Evolutionary conservation across 2,113 vertebrate species (phyloP), one percentile per base, ranked within the genome.

Genomic region (Pampusana beccarii): DNA sequence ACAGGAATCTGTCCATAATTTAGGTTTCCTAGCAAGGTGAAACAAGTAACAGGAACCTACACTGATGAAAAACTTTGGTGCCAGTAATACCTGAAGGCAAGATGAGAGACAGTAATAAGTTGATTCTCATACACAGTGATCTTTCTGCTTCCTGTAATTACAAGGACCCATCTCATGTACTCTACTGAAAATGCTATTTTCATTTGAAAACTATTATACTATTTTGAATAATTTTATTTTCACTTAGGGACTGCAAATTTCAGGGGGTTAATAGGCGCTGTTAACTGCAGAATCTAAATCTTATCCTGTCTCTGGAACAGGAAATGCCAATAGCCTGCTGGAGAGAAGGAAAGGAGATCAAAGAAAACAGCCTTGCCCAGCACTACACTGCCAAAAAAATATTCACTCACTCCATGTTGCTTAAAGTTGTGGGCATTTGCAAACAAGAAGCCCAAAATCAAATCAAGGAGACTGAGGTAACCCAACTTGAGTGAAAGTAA

Each of bases 161-260:
- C 13, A 74, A 42, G 40, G 34, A 29, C 36, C 72, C 33, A 62
- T 14, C 19, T 71, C 12, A 82, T 16, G 44, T 44, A 61, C 5
- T 1, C 23, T 81, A 56, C 0, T 28, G 34, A 80, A 61, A 88
- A 83, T 6, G 13, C 48, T 65, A 15, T 21, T 80, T 80, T 48
- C 10, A 65, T 51, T 58, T 64, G 21, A 42, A 80, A 94, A 34
- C 8, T 24, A 48, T 2, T 46, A 33, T 65, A 53, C 2, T 51
- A 33, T 65, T 85, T 53, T 75, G 12, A 90, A 75, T 38, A 81
- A 54, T 74, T 84, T 29, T 66, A 13, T 77, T 95, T 73, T 71
- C 33, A 56, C 42, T 70, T 64, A 44, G 21, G 44, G 21, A 80
- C 38, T 61, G 28, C 1, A 2, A 80, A 36, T 56, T 89, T 50